A percentile compares a stretch with the other conserved stretches of the same genome.
Conservation (phyloP, 2,113 vertebrate genomes). For the Archocentrus centrarchus region DNA sequence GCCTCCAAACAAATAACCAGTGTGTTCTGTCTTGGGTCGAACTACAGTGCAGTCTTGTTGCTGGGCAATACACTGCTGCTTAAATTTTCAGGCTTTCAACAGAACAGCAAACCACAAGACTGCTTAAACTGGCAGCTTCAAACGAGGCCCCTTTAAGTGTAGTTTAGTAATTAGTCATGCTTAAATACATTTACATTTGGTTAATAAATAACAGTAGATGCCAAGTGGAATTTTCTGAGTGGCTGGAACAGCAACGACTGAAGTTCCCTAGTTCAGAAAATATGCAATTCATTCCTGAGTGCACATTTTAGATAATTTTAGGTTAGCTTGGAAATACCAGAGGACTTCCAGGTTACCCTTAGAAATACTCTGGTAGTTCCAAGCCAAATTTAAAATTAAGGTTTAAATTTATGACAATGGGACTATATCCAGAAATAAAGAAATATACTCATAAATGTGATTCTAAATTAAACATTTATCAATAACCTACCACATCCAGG, state of each 20-base stretch:
- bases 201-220: conserved; percentile 22
- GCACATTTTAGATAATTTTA: not conserved
- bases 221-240: conserved; percentile 22
- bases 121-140: conserved; percentile 42
- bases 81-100: conserved; percentile 32
- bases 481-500: not conserved
- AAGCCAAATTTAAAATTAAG: not conserved
- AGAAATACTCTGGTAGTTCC: no score
- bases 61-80: conserved; percentile 44
- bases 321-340: not conserved
- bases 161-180: conserved; percentile 32
- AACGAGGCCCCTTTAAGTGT: not conserved
- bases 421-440: not conserved
- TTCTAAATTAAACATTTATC: not conserved
- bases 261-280: not conserved
- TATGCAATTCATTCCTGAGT: not conserved
- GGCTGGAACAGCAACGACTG: not conserved
- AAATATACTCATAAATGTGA: not conserved
- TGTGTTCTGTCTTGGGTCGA: conserved; percentile 51
- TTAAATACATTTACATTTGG: conserved; percentile 42
- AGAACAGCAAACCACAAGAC: conserved; percentile 43
- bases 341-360: no score
- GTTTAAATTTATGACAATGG: not conserved
- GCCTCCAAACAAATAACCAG: conserved; percentile 62
- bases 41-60: conserved; percentile 48